Conservation (phyloP, 2,888 invertebrate genomes). For the Lottia gigantea region DNA sequence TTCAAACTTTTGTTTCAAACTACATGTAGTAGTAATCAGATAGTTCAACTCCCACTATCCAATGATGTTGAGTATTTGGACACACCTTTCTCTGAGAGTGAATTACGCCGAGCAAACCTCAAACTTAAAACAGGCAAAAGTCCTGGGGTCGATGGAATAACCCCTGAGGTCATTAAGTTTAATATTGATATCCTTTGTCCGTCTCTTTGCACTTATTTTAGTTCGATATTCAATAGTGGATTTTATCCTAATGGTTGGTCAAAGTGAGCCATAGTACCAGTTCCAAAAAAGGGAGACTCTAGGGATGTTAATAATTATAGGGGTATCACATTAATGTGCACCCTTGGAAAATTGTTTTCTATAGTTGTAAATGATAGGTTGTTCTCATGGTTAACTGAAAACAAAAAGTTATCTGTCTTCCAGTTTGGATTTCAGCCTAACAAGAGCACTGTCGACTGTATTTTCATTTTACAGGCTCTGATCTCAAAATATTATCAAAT, state of each 20-base stretch:
- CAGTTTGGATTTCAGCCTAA: conserved; percentile 5
- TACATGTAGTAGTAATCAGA: neutral
- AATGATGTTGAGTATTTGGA: neutral
- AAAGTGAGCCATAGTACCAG: too few relatives aligned
- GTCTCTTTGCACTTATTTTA: too few relatives aligned
- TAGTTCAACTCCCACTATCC: too few relatives aligned
- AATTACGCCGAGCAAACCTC: neutral
- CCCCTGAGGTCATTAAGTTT: neutral
- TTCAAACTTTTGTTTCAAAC: neutral
- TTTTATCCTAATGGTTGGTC: too few relatives aligned
- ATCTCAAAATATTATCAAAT: neutral
- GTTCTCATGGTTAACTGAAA: neutral
- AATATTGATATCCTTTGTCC: neutral
- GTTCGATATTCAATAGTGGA: too few relatives aligned
- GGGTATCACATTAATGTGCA: neutral
- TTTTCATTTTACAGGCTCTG: neutral
- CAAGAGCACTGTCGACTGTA: neutral
- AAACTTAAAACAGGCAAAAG: neutral
- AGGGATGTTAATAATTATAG: neutral
- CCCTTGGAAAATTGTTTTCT: conserved; percentile 2
- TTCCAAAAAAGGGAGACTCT: neutral
- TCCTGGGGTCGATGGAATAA: neutral
- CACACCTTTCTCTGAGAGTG: neutral
- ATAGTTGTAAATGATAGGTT: neutral
- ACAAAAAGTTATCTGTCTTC: neutral